A percentile compares a stretch with the other conserved stretches of the same genome.
Evolutionary conservation across 2,113 vertebrate genomes (phyloP).

Genomic region (Megaceryle maxima): DNA sequence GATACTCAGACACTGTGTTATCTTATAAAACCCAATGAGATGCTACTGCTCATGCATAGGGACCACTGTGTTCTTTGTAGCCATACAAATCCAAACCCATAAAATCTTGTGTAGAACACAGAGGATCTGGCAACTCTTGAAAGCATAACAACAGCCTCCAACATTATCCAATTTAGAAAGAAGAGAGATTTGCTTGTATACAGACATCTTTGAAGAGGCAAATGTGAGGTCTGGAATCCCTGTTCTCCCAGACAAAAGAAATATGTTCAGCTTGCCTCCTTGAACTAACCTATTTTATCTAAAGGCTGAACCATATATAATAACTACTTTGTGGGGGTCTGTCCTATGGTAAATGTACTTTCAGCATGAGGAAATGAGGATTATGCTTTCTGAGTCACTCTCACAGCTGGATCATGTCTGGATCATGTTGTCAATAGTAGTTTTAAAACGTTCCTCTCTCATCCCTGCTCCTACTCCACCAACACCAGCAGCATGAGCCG

Average conservation of each 20-base stretch:
- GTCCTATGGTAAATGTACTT: background rate
- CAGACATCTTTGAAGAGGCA: background rate
- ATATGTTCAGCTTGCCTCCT: background rate
- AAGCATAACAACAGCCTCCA: background rate
- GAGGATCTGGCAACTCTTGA: background rate
- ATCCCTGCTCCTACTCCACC: background rate
- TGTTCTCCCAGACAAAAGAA: background rate
- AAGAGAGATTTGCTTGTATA: background rate
- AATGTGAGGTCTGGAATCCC: background rate
- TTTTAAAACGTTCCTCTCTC: background rate
- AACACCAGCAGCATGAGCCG: accelerated
- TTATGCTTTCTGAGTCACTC: conserved; percentile 15
- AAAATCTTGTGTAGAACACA: background rate
- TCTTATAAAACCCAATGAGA: background rate
- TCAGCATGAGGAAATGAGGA: background rate
- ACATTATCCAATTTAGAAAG: background rate
- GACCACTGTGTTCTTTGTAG: background rate
- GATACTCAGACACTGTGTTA: background rate
- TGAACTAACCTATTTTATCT: background rate
- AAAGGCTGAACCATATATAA: background rate
- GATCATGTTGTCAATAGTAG: background rate
- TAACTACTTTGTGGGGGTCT: background rate
- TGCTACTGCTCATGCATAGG: background rate
- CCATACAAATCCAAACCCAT: background rate
- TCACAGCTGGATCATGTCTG: background rate